Evolutionary conservation across 1,140 invertebrate genomes (phyloP).

Genomic region (Aleiodes sp.): DNA sequence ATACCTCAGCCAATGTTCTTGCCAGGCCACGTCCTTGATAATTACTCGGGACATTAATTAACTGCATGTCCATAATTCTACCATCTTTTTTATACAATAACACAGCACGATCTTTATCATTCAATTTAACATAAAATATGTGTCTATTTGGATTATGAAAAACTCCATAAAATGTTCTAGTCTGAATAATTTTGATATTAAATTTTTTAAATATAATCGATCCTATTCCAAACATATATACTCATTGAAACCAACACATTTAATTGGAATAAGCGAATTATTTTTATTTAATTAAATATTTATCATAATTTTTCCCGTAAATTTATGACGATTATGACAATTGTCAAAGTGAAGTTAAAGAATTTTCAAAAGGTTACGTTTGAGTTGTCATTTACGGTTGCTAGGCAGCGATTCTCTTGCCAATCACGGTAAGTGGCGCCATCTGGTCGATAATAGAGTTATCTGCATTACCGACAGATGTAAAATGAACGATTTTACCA

Average conservation of each 20-base stretch:
- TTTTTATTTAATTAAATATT: too few relatives aligned
- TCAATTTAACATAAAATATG: slow-evolving; percentile 44
- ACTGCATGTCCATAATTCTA: slow-evolving; percentile 67
- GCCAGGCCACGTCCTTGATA: slow-evolving; percentile 73
- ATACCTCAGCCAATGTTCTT: slow-evolving; percentile 72
- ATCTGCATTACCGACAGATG: too few relatives aligned
- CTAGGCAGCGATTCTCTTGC: neutral
- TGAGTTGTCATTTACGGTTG: slow-evolving; percentile 27
- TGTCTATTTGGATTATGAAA: slow-evolving; percentile 39
- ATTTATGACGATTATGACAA: neutral
- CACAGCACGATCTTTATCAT: slow-evolving; percentile 53
- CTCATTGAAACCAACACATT: too few relatives aligned
- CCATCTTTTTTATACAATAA: slow-evolving; percentile 63
- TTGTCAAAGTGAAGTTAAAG: neutral
- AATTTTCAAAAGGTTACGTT: slow-evolving; percentile 9
- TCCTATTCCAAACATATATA: neutral
- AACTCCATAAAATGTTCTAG: slow-evolving; percentile 28
- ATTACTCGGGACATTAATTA: slow-evolving; percentile 70
- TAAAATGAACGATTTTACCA: too few relatives aligned
- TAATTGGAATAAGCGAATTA: too few relatives aligned
- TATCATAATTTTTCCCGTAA: neutral
- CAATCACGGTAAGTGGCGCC: too few relatives aligned
- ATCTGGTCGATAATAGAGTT: too few relatives aligned
- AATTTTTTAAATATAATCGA: neutral
- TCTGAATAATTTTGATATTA: neutral